Base-by-base conservation (phyloP, 2,797 vertebrate species). In the Gallinago stenura region DNA sequence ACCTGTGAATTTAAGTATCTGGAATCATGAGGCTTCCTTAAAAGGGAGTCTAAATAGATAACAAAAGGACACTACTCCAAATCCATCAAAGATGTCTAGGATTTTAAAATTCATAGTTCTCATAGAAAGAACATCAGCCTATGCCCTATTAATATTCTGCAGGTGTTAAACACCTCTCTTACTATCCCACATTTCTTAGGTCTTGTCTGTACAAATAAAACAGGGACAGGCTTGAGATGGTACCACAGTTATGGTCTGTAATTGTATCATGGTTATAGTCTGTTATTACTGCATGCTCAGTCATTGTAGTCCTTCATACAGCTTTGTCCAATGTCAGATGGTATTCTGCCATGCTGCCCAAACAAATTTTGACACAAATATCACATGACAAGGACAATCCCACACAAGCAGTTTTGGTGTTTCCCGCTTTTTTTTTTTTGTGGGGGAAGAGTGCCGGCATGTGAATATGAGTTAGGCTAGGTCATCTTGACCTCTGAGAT, bases 381-480 rank as follows among this genome's bases (percentile, higher is more conserved):
- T 10, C 8, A 33, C 3, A 30, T 15, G 30, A 30, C 33, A 35
- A 79, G 28, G 13, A 12, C 26, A 6, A 1, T 26, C 6, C 6
- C 45, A 50, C 41, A 33, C 3, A 10, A 60, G 26, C 15, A 72
- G 12, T n/a, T 77, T 18, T 16, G 25, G 5, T 33, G n/a, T 12
- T 82, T 15, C 7, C 14, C 10, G 7, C 16, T 51, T 78, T 35
- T 15, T 51, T 78, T 56, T 79, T 16, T 15, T 2, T 9, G 2
- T n/a, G 9, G 10, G 0, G 33, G 7, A 57, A 64, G 31, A 48
- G 1, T 13, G 21, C 0, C 3, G 41, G 10, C 15, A 30, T 6
- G 13, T 56, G 28, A 64, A 16, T 14, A 7, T 19, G 41, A 71
- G 15, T 18, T 53, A 28, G 28, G 4, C 7, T 24, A 4, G 7